Evolutionary conservation across 2,888 invertebrate genomes (phyloP).

Genomic region (Carcina quercana): DNA sequence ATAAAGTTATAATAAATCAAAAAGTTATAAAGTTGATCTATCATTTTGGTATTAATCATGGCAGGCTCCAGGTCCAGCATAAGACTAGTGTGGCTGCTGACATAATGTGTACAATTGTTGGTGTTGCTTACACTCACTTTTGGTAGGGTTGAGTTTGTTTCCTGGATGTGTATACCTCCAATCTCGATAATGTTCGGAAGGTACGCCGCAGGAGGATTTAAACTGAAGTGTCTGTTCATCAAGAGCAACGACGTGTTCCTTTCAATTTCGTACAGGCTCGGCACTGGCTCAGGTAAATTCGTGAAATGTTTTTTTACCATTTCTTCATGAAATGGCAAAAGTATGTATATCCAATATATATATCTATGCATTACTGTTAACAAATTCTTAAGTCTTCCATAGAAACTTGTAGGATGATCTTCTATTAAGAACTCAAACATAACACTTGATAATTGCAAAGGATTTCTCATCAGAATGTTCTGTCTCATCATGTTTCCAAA

Average conservation of each 20-base stretch:
- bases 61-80: too few species aligned
- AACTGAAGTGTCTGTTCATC: conserved; percentile 42
- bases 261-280: conserved; percentile 24
- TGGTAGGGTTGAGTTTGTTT: background rate
- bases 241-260: conserved; percentile 33
- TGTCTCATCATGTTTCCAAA: conserved; percentile 24
- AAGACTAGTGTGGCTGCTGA: too few species aligned
- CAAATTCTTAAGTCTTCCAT: background rate
- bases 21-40: too few species aligned
- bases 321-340: background rate
- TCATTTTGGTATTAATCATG: too few species aligned
- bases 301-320: background rate
- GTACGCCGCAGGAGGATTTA: conserved; percentile 36
- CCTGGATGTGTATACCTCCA: conserved; percentile 46
- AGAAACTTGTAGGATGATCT: conserved; percentile 40
- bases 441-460: conserved; percentile 23
- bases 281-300: conserved; percentile 20
- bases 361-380: background rate
- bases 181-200: conserved; percentile 57
- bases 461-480: conserved; percentile 24
- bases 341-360: background rate
- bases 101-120: too few species aligned
- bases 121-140: background rate
- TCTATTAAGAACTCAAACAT: conserved; percentile 17
- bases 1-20: too few species aligned